phyloP scores from a whole-genome alignment of 1,140 invertebrate species.

The Linepithema humile region DNA sequence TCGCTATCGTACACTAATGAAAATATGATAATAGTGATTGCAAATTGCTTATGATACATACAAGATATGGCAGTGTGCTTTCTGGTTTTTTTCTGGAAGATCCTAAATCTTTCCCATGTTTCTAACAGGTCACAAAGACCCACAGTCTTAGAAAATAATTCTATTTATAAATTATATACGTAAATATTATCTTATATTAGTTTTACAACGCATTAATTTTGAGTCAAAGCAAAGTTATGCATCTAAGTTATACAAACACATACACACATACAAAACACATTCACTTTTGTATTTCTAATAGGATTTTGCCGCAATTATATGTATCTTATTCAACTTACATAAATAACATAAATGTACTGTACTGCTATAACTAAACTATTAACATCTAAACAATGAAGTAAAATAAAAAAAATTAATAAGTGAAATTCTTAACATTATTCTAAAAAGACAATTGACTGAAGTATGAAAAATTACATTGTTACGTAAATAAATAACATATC shows the following conservation, averaged over 20 bases:
- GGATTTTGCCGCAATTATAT: background rate
- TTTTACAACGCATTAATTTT: background rate
- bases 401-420: too few relatives aligned
- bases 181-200: slow-evolving; percentile 6
- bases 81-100: slow-evolving; percentile 72
- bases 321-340: slow-evolving; percentile 9
- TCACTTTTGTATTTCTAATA: slow-evolving; percentile 10
- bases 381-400: too few relatives aligned
- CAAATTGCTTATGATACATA: slow-evolving; percentile 59
- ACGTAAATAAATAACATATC: slow-evolving; percentile 66
- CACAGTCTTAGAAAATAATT: slow-evolving; percentile 75
- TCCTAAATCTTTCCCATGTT: slow-evolving; percentile 53
- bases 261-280: too few relatives aligned
- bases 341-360: too few relatives aligned
- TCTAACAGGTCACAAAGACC: slow-evolving; percentile 62
- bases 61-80: slow-evolving; percentile 77
- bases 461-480: slow-evolving; percentile 2
- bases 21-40: slow-evolving; percentile 67
- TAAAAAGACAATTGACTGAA: slow-evolving; percentile 29
- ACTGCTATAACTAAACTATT: too few relatives aligned
- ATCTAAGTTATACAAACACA: background rate
- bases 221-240: background rate
- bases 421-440: slow-evolving; percentile 3
- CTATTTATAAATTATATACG: slow-evolving; percentile 59
- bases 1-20: slow-evolving; percentile 60